phyloP scores from a whole-genome alignment of 2,797 vertebrate species.

The Trematomus bernacchii region DNA sequence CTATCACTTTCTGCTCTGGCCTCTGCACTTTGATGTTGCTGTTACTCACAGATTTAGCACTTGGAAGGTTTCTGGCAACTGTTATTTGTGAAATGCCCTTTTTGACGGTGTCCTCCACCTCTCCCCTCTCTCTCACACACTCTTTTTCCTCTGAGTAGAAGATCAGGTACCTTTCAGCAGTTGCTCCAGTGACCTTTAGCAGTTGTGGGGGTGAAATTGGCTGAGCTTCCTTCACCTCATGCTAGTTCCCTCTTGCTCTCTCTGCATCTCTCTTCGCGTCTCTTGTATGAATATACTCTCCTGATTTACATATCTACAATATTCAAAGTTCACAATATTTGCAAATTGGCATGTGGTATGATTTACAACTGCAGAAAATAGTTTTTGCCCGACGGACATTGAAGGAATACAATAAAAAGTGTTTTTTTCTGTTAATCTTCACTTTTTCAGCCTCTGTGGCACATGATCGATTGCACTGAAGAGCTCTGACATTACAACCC shows the following conservation, averaged over 20 bases:
- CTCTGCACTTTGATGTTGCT: constrained; percentile 22
- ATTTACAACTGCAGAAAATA: constrained; percentile 10
- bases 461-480: constrained; percentile 26
- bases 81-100: constrained; percentile 64
- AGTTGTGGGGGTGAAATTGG: constrained; percentile 68
- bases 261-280: constrained; percentile 18
- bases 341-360: background rate
- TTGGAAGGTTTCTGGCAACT: constrained; percentile 51
- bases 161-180: constrained; percentile 63
- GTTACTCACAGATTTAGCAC: constrained; percentile 44
- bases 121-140: constrained; percentile 7
- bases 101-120: constrained; percentile 51
- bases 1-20: background rate
- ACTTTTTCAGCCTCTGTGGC: constrained; percentile 3
- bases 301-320: constrained; percentile 27
- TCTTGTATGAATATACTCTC: background rate
- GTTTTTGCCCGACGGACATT: background rate
- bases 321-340: constrained; percentile 13
- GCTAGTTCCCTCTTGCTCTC: constrained; percentile 25
- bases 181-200: constrained; percentile 82
- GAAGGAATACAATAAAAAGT: background rate
- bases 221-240: constrained; percentile 55
- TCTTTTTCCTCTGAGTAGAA: constrained; percentile 64
- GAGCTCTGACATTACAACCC: constrained; percentile 20
- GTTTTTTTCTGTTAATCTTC: constrained; percentile 25